These are phyloP conservation scores for Agrypnus murinus DNA, from an alignment of 2,888 invertebrate genomes.

Conservation along the genomic window DNA sequence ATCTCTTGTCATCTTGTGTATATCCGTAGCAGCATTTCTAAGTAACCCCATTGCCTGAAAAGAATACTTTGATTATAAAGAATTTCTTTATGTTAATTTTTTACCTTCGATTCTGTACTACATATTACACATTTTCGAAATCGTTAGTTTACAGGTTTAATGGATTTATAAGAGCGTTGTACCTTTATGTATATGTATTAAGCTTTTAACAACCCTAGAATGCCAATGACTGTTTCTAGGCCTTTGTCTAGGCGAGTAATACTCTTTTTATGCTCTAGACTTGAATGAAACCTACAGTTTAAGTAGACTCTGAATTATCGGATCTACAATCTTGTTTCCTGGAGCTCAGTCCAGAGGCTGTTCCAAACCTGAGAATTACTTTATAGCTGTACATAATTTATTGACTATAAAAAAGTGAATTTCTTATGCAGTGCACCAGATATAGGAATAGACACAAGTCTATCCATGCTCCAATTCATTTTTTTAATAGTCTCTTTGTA, in stretches of 20 bases:
- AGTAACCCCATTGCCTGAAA: slow-evolving; percentile 40
- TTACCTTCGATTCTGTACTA: slow-evolving; percentile 34
- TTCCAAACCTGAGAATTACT: no score
- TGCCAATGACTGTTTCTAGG: background rate
- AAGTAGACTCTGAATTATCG: no score
- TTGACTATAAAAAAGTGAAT: no score
- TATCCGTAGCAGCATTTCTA: slow-evolving; percentile 2
- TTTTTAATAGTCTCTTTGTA: no score
- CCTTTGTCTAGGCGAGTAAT: background rate
- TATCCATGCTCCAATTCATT: no score
- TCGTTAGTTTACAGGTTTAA: no score
- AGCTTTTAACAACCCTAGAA: background rate
- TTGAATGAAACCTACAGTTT: background rate
- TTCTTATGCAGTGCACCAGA: no score
- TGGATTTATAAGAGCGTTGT: no score
- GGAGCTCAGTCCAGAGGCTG: no score
- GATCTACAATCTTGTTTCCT: no score
- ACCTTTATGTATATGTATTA: background rate
- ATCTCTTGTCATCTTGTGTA: slow-evolving; percentile 11
- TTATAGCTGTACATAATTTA: no score
- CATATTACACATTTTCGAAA: background rate
- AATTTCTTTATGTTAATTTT: slow-evolving; percentile 34
- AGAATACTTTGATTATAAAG: slow-evolving; percentile 33
- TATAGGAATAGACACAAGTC: no score
- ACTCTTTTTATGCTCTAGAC: background rate